Base-by-base conservation (phyloP, 2,113 vertebrate species). In the Amphilophus citrinellus region DNA sequence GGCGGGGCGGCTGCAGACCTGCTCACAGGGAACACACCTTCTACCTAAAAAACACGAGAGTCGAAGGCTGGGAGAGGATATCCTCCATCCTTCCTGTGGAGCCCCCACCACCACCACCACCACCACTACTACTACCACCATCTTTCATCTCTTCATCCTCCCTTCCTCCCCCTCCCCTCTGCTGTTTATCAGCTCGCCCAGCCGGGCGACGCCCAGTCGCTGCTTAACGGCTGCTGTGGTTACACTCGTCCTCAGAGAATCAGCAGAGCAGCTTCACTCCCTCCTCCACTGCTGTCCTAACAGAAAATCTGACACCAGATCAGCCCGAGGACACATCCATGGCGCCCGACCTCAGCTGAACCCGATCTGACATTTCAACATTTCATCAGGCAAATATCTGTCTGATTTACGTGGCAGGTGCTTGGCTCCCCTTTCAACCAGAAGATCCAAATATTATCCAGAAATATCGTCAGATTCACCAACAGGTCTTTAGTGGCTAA, bases 111-210 rank as follows among this genome's bases (percentile, higher is more conserved):
- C 61, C 57, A 47, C 68, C 32, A 53, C 1, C 37, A 27, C 61
- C 35, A 24, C 24, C 24, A 24, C 24, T 24, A 24, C 24, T 24
- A 24, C 24, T 24, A 24, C 24, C 24, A 24, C 24, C 24, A 24
- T 24, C 24, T 24, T 24, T 62, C 61, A 22, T 53, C 75, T 68
- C 66, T 63, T 42, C 17, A 61, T 37, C 83, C 65, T 27, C 77
- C 77, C 60, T 37, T 56, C 14, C 24, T 73, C 20, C 14, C 27
- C 66, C 75, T 75, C 59, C 35, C 39, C 61, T 44, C 44, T 58
- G 24, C 84, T 91, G 91, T 92, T 94, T 94, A 94, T 94, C 94
- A 88, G 89, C 83, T 56, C 35, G 6, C 73, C 92, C 92, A 94
- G 94, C 56, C 66, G 13, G 82, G 91, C 88, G 60, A 94, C 93